Evolutionary conservation across 2,113 vertebrate genomes (phyloP), one percentile per base, ranked within the genome.

Genomic region (Phalacrocorax pelagicus): DNA sequence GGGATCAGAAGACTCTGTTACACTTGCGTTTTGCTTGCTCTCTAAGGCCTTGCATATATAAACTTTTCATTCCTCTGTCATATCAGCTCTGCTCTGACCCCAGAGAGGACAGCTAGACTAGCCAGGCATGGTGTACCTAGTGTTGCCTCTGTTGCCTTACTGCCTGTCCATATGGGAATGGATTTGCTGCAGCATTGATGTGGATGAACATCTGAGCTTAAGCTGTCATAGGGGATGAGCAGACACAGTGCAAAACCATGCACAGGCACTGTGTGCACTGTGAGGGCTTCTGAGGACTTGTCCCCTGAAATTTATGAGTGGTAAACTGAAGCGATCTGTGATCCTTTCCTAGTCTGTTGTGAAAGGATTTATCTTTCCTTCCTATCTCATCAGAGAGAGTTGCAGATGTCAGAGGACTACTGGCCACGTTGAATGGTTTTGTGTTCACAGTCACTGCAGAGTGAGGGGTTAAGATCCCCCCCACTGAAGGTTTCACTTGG

Each of bases 221-320:
- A 92, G 69, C 81, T 92, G 86, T 78, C 3, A 1, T 36, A 85
- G 29, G 52, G 61, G 54, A 38, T 59, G 69, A 94, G 77, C 83
- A 92, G 59, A 54, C 55, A n/a, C 69, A 63, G 65, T 44, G 61
- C 59, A 94, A 71, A 95, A 73, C 51, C 72, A 70, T 2, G 27
- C 42, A 55, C 67, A 86, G 69, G 61, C 74, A 71, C 51, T 88
- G n/a, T 36, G 23, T 79, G n/a, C 36, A 10, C 67, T 44, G 36
- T 0, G 1, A 96, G 93, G 86, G 77, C 72, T 8, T 94, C 75
- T 92, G 73, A 94, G 94, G 83, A 81, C 92, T 88, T 86, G 72
- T 96, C 86, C 55, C 51, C 75, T 91, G 88, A 78, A 96, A 94
- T 91, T 96, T 95, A 81, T 71, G 78, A 82, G 63, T 58, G 86